Percentiles rank a stretch among this genome's conserved stretches.
These are phyloP conservation scores for Panzeria rudis DNA, from an alignment of 2,888 invertebrate genomes.

Conservation along the genomic window DNA sequence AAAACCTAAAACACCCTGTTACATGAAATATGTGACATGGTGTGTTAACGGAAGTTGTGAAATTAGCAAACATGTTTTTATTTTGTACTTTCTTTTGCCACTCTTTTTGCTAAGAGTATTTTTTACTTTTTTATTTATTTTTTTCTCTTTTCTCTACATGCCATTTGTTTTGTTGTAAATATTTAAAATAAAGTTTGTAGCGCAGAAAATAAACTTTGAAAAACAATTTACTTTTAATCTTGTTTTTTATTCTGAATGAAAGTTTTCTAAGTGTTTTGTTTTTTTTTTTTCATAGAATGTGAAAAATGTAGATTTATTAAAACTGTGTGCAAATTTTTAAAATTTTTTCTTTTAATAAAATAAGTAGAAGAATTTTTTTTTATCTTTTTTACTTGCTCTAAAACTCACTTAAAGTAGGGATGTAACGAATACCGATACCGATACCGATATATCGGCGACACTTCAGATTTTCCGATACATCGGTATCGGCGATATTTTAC, in stretches of 20 bases:
- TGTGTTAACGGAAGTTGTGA: constrained; percentile 68
- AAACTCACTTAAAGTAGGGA: no score
- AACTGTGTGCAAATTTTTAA: neutral
- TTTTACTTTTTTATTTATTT: neutral
- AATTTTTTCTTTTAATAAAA: neutral
- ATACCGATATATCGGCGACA: no score
- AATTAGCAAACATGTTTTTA: constrained; percentile 70
- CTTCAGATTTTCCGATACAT: no score
- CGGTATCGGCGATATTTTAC: no score
- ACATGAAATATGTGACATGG: constrained; percentile 64
- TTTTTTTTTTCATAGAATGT: neutral
- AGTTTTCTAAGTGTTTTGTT: constrained; percentile 10
- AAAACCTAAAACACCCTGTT: constrained; percentile 25
- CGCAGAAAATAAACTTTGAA: neutral
- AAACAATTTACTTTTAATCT: constrained; percentile 41
- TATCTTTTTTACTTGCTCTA: no score
- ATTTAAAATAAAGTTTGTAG: neutral
- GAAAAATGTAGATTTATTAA: constrained; percentile 9
- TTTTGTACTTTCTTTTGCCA: constrained; percentile 31
- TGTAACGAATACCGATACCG: no score
- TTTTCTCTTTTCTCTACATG: no score
- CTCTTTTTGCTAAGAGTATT: neutral
- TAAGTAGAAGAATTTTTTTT: no score
- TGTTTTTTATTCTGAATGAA: neutral
- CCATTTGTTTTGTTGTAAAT: constrained; percentile 13